Evolutionary conservation across 1,140 invertebrate genomes (phyloP), one percentile per base, ranked within the genome.

Genomic region (Oscheius sp.): DNA sequence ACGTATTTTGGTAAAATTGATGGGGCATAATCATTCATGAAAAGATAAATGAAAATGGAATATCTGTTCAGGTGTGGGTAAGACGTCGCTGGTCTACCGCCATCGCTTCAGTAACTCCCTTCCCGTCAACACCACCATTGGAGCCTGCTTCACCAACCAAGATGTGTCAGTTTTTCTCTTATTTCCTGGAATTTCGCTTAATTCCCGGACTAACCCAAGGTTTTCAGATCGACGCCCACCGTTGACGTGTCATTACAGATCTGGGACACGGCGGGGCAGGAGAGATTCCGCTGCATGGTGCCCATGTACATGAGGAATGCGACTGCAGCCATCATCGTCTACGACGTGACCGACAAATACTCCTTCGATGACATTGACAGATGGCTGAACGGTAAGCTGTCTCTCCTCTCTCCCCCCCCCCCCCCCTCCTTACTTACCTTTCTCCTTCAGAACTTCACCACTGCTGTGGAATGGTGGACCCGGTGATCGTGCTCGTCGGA

Each of bases 241-340:
- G 69, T 66, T n/a, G 55, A 67, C 0, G 29, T 55, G 49, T 35
- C 35, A 32, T 97, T 99, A 88, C 95, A 99, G 89, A 97, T 99
- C 80, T 98, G 95, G 95, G 95, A 98, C 86, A 95, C 93, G 74
- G 93, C 93, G 77, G 93, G 93, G 46, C 93, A 96, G 85, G 95
- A 95, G 88, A 91, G 93, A 88, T 98, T 96, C 88, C 95, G 95
- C 88, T 96, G 92, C 89, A 90, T 99, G 86, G 95, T 95, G 73
- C 95, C 95, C 10, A 98, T 98, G 95, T 98, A 98, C 87, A 96
- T 97, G 88, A 89, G 88, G 79, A 87, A 87, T 66, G 87, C 87
- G 55, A 93, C 97, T 86, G 95, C 95, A 83, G 95, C 95, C 78
- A 97, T 98, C 84, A 94, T 99, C 80, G 95, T 99, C 34, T 99